These are phyloP conservation scores for Melanotaenia duboulayi DNA, from an alignment of 2,113 vertebrate genomes.

Conservation along the genomic window DNA sequence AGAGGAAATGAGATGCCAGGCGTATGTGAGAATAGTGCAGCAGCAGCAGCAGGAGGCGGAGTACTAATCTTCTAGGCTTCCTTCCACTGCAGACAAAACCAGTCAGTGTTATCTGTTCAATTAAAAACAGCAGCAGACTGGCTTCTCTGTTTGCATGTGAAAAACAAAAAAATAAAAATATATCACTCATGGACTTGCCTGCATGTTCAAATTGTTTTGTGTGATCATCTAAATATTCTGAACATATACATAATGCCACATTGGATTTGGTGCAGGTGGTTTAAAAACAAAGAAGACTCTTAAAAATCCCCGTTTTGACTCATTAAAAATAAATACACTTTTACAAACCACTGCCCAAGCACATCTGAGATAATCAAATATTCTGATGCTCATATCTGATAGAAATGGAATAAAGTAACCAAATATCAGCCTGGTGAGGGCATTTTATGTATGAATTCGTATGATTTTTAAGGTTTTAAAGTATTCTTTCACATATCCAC, in stretches of 20 bases:
- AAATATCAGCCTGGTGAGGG: neutral
- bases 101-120: constrained; percentile 62
- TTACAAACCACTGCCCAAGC: too few species aligned
- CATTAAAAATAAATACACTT: too few species aligned
- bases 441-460: too few species aligned
- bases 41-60: constrained; percentile 43
- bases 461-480: neutral
- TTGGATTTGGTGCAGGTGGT: constrained; percentile 7
- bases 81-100: constrained; percentile 69
- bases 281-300: neutral
- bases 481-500: neutral
- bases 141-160: neutral
- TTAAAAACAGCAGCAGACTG: constrained; percentile 61
- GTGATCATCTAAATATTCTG: too few species aligned
- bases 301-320: neutral
- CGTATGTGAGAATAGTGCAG: constrained; percentile 52
- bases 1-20: constrained; percentile 42
- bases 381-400: constrained; percentile 8
- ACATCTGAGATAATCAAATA: too few species aligned
- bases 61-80: constrained; percentile 49
- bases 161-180: neutral
- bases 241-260: neutral
- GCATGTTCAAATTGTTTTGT: constrained; percentile 42
- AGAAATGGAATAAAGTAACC: constrained; percentile 1
- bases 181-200: constrained; percentile 24